Evolutionary conservation across 92 coral and sea anemone genomes (phyloP).

Genomic region (Actinostola sp.): DNA sequence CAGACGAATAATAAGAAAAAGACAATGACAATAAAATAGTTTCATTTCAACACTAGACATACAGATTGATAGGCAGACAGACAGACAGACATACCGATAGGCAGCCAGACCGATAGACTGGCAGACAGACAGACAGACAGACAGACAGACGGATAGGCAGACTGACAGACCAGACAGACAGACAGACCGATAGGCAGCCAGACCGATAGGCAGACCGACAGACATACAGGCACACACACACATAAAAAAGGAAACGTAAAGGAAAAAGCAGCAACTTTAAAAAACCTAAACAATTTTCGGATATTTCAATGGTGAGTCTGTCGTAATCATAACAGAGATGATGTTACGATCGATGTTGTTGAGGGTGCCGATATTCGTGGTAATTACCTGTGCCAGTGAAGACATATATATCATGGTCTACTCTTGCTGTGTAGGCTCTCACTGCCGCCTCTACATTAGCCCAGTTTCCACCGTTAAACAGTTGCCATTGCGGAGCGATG

Average conservation of each 20-base stretch:
- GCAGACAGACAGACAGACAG: background rate
- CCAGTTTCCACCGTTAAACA: slow-evolving; percentile 21
- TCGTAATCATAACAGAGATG: too few relatives aligned
- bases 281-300: background rate
- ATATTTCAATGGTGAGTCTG: background rate
- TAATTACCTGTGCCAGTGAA: slow-evolving; percentile 18
- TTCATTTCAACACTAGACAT: too few relatives aligned
- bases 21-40: too few relatives aligned
- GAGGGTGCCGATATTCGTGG: too few relatives aligned
- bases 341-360: too few relatives aligned
- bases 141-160: too few relatives aligned
- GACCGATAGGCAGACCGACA: background rate
- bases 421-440: background rate
- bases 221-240: too few relatives aligned
- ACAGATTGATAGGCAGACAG: too few relatives aligned
- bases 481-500: slow-evolving; percentile 46
- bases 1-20: background rate
- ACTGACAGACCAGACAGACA: too few relatives aligned
- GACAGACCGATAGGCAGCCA: background rate
- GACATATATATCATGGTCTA: background rate
- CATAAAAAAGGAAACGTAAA: too few relatives aligned
- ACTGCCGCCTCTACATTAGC: background rate
- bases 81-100: too few relatives aligned
- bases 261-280: too few relatives aligned
- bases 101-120: background rate